phyloP scores from a whole-genome alignment of 1,140 invertebrate genomes.

The Drosophila kohkoa region DNA sequence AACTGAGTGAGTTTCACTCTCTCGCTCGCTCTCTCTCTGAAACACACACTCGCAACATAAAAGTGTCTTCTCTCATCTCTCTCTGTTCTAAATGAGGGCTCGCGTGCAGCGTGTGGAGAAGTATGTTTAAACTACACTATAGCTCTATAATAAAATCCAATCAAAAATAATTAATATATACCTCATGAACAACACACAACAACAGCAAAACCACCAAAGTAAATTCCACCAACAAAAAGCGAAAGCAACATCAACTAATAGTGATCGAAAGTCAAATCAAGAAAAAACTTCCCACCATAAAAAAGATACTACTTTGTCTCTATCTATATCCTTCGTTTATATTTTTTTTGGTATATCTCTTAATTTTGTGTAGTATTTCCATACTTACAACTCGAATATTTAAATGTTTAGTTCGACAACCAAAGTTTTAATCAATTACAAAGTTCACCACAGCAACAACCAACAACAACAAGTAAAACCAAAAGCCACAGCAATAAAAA shows the following conservation, averaged over 20 bases:
- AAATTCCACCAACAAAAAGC: constrained; percentile 29
- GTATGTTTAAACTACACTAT: constrained; percentile 79
- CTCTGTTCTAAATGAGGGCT: constrained; percentile 75
- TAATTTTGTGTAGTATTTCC: constrained; percentile 40
- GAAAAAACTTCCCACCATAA: constrained; percentile 13
- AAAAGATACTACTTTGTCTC: constrained; percentile 28
- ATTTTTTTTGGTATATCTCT: constrained; percentile 19
- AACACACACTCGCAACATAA: not conserved
- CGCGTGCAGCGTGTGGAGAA: constrained; percentile 83
- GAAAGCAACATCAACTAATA: constrained; percentile 30
- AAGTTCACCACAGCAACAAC: constrained; percentile 25
- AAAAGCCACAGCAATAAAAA: constrained; percentile 17
- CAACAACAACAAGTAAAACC: constrained; percentile 23
- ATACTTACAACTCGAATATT: constrained; percentile 36
- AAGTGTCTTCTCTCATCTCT: constrained; percentile 53
- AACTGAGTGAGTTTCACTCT: constrained; percentile 62
- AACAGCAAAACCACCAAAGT: constrained; percentile 43
- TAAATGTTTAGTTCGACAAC: constrained; percentile 38
- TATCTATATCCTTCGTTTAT: constrained; percentile 35
- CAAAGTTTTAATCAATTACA: constrained; percentile 26
- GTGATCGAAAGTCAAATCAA: constrained; percentile 5
- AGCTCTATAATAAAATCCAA: constrained; percentile 51
- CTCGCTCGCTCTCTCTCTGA: constrained; percentile 27
- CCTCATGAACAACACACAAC: constrained; percentile 48
- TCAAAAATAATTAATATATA: constrained; percentile 31